Conservation (phyloP, 2,113 vertebrate species). For the Cyprinus carpio region DNA sequence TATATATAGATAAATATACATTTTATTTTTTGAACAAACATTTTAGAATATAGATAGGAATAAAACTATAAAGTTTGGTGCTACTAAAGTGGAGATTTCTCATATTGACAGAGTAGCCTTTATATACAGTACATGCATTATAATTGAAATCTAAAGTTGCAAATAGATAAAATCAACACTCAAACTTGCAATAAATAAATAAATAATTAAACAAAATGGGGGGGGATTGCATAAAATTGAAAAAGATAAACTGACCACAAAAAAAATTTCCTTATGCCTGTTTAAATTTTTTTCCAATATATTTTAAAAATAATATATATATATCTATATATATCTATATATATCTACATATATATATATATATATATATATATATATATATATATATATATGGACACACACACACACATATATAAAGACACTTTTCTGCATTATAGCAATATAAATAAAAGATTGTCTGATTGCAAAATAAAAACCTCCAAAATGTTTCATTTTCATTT, state of each 20-base stretch:
- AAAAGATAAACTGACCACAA: too few relatives aligned
- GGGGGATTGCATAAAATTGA: too few relatives aligned
- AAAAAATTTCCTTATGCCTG: too few relatives aligned
- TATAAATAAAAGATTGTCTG: background rate
- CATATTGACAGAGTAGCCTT: background rate
- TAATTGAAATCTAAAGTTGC: background rate
- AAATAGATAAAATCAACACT: background rate
- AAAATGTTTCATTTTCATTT: background rate
- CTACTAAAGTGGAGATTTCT: too few relatives aligned
- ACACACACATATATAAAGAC: too few relatives aligned
- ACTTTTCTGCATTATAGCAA: background rate
- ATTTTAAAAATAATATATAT: background rate
- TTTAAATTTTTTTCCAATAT: background rate
- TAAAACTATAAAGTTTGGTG: too few relatives aligned
- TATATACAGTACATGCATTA: background rate
- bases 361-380: background rate
- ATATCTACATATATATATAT: background rate
- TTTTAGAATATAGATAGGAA: too few relatives aligned
- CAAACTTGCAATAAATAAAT: background rate
- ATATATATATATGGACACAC: too few relatives aligned
- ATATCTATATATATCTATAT: background rate
- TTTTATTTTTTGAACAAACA: too few relatives aligned
- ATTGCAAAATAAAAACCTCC: background rate
- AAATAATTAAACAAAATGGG: too few relatives aligned
- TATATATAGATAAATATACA: too few relatives aligned